phyloP scores from a whole-genome alignment of 2,797 vertebrate species.

The Hephaestus fuliginosus region DNA sequence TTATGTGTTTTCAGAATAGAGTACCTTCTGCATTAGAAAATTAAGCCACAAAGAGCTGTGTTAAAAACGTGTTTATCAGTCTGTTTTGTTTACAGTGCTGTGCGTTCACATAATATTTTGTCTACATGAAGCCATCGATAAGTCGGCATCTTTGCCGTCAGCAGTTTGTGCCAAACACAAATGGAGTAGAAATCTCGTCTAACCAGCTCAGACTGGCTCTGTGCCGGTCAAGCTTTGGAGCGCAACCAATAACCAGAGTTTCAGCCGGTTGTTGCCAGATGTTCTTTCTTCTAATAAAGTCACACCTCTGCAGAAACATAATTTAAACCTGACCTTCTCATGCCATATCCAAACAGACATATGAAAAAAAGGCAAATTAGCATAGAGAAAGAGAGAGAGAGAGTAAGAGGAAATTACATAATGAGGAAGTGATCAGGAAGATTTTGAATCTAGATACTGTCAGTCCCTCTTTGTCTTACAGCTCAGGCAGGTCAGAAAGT shows the following conservation, averaged over 20 bases:
- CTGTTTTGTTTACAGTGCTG: neutral
- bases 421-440: neutral
- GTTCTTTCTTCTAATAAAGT: neutral
- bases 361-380: neutral
- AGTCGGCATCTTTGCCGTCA: neutral
- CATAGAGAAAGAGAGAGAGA: neutral
- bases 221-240: neutral
- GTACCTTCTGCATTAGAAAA: no score
- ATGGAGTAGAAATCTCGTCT: conserved; percentile 8
- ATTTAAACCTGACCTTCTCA: conserved; percentile 1
- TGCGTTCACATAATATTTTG: neutral
- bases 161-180: neutral
- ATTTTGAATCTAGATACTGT: conserved; percentile 12
- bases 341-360: neutral
- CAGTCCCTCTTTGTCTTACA: conserved; percentile 9
- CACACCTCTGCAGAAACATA: neutral
- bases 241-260: neutral
- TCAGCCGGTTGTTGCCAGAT: neutral
- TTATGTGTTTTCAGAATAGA: neutral
- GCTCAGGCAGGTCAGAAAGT: conserved; percentile 3
- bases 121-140: neutral
- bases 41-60: neutral
- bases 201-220: neutral
- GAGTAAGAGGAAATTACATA: conserved; percentile 18
- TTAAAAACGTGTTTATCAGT: neutral